Base-by-base conservation (phyloP, 2,113 vertebrate species). In the Lichenostomus cassidix region DNA sequence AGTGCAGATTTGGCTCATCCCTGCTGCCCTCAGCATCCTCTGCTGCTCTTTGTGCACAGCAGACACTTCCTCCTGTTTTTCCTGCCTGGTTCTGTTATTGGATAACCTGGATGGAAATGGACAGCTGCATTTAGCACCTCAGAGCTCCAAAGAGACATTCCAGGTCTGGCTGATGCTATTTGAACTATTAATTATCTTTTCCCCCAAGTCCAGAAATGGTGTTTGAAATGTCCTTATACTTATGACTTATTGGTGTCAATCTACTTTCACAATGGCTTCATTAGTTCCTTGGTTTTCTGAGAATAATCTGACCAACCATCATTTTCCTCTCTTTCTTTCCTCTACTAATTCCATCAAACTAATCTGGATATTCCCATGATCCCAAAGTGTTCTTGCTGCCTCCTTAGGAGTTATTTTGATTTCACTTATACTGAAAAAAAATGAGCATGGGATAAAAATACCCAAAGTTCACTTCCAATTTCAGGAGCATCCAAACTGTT, bases 31-130 rank as follows among this genome's bases (percentile, higher is more conserved):
- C 60, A 31, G 39, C 1, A 3, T 19, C 70, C 76, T 41, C 41
- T 0, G 44, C 23, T 46, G 37, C 6, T 39, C 11, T 15, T 16
- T 47, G 79, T 8, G 12, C 21, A 49, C 52, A 50, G 19, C 4
- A 44, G 42, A 49, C 22, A 7, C 0, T 13, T 62, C 41, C 17
- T 11, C 1, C 23, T 2, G 44, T 0, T 53, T 37, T 13, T 17
- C n/a, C 20, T 56, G 37, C 74, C 68, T 4, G 29, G 4, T 58
- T 5, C 33, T 76, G 37, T 4, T 9, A 24, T 6, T 19, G 8
- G 7, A 11, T 52, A 80, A 60, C 4, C 50, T 23, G 53, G 3
- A 21, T 7, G 80, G 7, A 20, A 63, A 68, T 12, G n/a, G 27
- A 59, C 59, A 42, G 42, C 87, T 77, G 47, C 69, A 11, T 53